Evolutionary conservation across 1,140 invertebrate genomes (phyloP), one percentile per base, ranked within the genome.

Genomic region (Caenorhabditis inopinata): DNA sequence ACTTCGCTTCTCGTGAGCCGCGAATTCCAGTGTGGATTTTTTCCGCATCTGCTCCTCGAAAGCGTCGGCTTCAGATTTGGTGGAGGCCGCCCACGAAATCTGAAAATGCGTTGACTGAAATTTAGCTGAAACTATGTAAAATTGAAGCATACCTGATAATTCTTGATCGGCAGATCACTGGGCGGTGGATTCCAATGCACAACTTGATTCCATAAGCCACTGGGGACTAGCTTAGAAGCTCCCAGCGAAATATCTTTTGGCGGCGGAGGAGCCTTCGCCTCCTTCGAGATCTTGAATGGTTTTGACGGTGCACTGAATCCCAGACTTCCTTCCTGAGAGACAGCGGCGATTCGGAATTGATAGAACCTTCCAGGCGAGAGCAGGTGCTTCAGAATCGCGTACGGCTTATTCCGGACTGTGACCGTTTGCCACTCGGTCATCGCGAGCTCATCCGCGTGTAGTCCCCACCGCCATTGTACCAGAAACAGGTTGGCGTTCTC

Each of bases 361-460:
- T 87, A 87, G 46, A 81, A 87, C n/a, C 86, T 78, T 23, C 86
- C 86, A n/a, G 86, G 85, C 21, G 82, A 74, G 1, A 87, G 82
- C 1, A 87, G 45, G 68, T 87, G 86, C 68, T 87, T 87, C 16
- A 87, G 46, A 51, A 87, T 87, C 7, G 86, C 86, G 75, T 87
- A 87, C 80, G 85, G 86, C 58, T 87, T 87, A 75, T 87, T 87
- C 51, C 80, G 78, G 42, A 86, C 81, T 48, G 79, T 83, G 11
- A 87, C 81, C 2, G 86, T 87, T 77, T 87, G 86, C 86, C 86
- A 87, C 47, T 84, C 86, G 21, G 86, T 85, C 86, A 87, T 87
- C 42, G 76, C 76, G 1, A 49, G 76, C 1, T 74, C 38, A 23
- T 86, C 77, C 29, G 80, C 85, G 9, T 82, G 74, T 1, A 87